Base-by-base conservation (phyloP, 2,888 invertebrate species). In the Campoplex nolae region DNA sequence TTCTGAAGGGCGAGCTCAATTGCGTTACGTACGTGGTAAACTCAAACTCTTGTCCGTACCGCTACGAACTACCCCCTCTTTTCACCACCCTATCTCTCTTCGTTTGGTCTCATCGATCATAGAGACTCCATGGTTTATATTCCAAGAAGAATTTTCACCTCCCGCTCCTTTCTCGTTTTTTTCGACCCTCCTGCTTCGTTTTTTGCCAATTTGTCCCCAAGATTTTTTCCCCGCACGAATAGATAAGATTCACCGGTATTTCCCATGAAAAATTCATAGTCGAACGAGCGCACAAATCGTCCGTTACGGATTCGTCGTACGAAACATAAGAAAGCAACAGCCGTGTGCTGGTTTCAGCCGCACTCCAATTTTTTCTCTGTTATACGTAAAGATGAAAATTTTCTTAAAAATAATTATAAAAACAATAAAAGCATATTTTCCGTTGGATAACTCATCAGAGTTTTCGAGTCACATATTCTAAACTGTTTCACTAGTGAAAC, bases 61-160 rank as follows among this genome's bases (percentile, higher is more conserved):
- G 23, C 7, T 16, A 13, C 76, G 11, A 77, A 18, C 48, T 18
- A n/a, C 23, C 32, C 65, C 51, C n/a, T n/a, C 48, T 35, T 23
- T 0, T 42, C 54, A 16, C 13, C 45, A 65, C 38, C 38, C n/a
- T 16, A 16, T 42, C 23, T 58, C 23, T 58, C 28, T 42, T 58
- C 28, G 32, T 70, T 42, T n/a, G 18, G 67, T 58, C 73, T 74
- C 77, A 56, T 73, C 81, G 77, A 74, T 68, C 77, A 16, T 58
- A 74, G 58, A 82, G 58, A 82, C 74, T 78, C 81, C 73, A 67
- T 78, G 73, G 82, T 85, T 82, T 82, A 42, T 74, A 78, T 78
- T 77, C 81, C 67, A 48, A 65, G 67, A 56, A 68, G 45, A 56
- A 67, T 75, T 68, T 78, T 54, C 13, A 38, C 28, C n/a, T 32